Base-by-base conservation (phyloP, 2,113 vertebrate genomes). In the Anhinga rufa region DNA sequence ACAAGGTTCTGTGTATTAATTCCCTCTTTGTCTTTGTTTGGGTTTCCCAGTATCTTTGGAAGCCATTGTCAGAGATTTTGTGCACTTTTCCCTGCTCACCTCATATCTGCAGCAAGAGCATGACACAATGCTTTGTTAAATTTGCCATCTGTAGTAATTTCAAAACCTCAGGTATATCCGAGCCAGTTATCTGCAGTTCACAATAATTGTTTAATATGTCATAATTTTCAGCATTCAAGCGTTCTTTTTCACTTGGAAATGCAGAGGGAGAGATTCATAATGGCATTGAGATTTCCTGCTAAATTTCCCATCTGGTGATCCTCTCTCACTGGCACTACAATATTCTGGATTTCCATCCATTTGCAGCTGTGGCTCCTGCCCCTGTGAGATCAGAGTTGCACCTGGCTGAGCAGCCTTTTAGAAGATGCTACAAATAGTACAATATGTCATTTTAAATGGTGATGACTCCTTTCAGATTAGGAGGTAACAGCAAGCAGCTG, bases 221-320 rank as follows among this genome's bases (percentile, higher is more conserved):
- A 87, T 87, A 34, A 95, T 95, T 92, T 92, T 79, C 77, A 79
- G 74, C 57, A 91, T 92, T 93, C 48, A 84, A 20, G 32, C 12
- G 2, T 93, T 96, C 3, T 0, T 89, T 94, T 95, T 86, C 76
- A 82, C 32, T 93, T 92, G 52, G 57, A 96, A 95, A 92, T 85
- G 74, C 52, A 92, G 44, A 93, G 19, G 18, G 24, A 48, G 42
- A 89, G 44, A 89, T 79, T 87, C 70, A 94, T 95, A 95, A 92
- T 82, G 36, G 60, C 34, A 79, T 29, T 72, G 86, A 89, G 64
- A 94, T 92, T 93, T 95, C 89, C 74, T 94, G 65, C 65, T 95
- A 68, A 54, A 94, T 95, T 92, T 95, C 74, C 89, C 93, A 94
- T 95, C 94, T 97, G 95, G 77, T 9, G 7, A 85, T 79, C 52